Percentiles rank a stretch among this genome's conserved stretches.
phyloP scores from a whole-genome alignment of 1,140 invertebrate species.

The Sycophila sp. region DNA sequence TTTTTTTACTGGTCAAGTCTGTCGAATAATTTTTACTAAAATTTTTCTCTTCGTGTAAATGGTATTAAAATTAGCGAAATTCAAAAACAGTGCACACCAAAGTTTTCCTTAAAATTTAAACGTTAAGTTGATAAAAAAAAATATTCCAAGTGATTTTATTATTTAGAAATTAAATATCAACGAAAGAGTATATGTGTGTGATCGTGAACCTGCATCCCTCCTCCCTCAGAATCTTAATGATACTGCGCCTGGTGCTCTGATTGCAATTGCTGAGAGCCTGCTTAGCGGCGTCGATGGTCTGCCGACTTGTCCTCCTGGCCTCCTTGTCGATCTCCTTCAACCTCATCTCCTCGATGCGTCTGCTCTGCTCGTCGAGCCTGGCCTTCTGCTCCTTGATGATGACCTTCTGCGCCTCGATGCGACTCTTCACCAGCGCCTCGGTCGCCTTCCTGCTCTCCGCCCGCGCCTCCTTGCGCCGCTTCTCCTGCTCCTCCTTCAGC shows the following conservation, averaged over 20 bases:
- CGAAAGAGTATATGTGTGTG: no score
- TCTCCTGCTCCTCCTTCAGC: no score
- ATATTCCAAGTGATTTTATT: no score
- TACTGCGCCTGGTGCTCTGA: constrained; percentile 49
- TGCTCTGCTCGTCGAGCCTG: constrained; percentile 51
- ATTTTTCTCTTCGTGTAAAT: no score
- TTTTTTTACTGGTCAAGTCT: no score
- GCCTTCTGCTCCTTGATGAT: constrained; percentile 58
- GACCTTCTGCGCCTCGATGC: constrained; percentile 54
- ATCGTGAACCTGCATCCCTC: constrained; percentile 49
- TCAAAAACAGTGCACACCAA: no score
- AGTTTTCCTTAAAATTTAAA: no score
- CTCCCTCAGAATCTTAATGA: constrained; percentile 56
- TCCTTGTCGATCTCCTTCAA: constrained; percentile 55
- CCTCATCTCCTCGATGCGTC: constrained; percentile 59
- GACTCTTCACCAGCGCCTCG: constrained; percentile 42
- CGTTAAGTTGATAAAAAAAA: no score
- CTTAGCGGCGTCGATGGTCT: constrained; percentile 53
- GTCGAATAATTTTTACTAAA: no score
- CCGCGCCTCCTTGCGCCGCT: neutral
- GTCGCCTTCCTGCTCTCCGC: neutral
- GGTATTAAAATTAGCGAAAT: no score
- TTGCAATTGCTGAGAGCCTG: constrained; percentile 52
- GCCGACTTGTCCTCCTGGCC: constrained; percentile 40
- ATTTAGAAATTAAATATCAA: no score